A percentile compares a stretch with the other conserved stretches of the same genome.
Conservation (phyloP, 2,113 vertebrate species). For the Gorsachius goisagi region DNA sequence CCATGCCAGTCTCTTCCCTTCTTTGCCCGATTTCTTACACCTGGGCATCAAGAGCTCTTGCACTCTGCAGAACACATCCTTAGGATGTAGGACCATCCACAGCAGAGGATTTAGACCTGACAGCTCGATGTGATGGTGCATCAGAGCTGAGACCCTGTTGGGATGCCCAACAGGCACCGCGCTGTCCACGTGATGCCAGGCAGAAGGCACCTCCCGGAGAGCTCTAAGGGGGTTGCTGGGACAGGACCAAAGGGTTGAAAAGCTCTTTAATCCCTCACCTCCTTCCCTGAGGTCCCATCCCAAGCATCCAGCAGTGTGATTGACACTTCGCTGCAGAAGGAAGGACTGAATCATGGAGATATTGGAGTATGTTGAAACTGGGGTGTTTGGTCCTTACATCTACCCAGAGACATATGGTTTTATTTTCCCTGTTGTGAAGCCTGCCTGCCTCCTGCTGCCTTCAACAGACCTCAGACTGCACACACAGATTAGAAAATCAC, state of each 20-base stretch:
- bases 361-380: not conserved
- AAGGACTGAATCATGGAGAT: not conserved
- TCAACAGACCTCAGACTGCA: not conserved
- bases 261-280: not conserved
- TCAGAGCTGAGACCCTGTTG: not conserved
- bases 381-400: not conserved
- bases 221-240: not conserved
- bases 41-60: too few species aligned
- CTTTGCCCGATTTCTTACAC: too few species aligned
- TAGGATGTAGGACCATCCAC: not conserved
- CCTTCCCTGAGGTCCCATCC: not conserved
- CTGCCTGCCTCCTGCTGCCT: not conserved
- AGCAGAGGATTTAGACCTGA: not conserved
- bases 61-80: too few species aligned
- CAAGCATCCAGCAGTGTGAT: not conserved
- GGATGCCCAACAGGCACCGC: rapidly evolving
- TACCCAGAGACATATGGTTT: not conserved
- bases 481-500: not conserved
- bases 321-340: not conserved
- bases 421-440: not conserved
- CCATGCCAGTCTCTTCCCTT: too few species aligned
- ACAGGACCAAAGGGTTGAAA: not conserved
- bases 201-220: rapidly evolving
- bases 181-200: rapidly evolving
- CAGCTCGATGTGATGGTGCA: not conserved